Percentiles rank a stretch among this genome's conserved stretches.
Evolutionary conservation across 2,888 invertebrate species (phyloP).

Genomic region (Oasisia sp.): DNA sequence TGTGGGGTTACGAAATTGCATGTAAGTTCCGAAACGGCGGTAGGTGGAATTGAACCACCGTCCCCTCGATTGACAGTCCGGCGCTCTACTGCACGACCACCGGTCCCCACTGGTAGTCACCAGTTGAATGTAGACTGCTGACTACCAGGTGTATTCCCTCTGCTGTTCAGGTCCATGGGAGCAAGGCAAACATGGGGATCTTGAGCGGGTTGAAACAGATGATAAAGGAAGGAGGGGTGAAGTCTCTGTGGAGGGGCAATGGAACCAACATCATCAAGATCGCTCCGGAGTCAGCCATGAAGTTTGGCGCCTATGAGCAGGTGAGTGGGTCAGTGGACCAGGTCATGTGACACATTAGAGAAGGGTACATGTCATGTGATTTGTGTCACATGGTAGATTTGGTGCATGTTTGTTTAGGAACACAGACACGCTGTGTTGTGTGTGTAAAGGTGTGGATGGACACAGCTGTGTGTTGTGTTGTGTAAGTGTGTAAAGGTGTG

Average conservation of each 20-base stretch:
- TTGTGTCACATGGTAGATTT: neutral
- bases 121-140: too few species aligned
- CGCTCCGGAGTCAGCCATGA: constrained; percentile 95
- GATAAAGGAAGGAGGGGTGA: constrained; percentile 88
- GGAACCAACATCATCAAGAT: constrained; percentile 97
- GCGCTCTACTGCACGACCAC: too few species aligned
- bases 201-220: constrained; percentile 77
- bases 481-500: too few species aligned
- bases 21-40: too few species aligned
- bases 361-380: neutral
- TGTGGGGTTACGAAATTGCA: too few species aligned
- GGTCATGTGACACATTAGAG: neutral
- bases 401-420: neutral
- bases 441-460: too few species aligned
- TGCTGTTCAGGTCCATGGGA: constrained; percentile 77
- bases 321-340: constrained; percentile 30
- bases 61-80: too few species aligned
- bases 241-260: constrained; percentile 94
- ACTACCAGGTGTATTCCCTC: neutral
- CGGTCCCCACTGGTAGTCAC: too few species aligned
- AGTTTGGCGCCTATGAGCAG: constrained; percentile 97
- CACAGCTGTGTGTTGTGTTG: too few species aligned
- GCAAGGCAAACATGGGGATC: constrained; percentile 49
- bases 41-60: too few species aligned
- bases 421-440: too few species aligned